Conservation (phyloP, 2,797 vertebrate species). For the Phrynocephalus guinanensis region DNA sequence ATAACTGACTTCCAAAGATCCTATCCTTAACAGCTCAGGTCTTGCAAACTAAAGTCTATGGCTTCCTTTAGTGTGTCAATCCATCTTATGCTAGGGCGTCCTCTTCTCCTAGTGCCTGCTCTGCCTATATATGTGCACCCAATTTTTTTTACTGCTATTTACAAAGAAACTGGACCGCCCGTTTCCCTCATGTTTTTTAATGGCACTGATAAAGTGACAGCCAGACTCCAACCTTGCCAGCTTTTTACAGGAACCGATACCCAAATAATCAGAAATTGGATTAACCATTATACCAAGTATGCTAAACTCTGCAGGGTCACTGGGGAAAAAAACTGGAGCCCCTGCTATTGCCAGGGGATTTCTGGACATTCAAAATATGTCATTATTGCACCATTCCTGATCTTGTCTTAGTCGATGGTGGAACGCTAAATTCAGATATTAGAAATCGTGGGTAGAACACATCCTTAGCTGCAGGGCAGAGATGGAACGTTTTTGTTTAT, state of each 20-base stretch:
- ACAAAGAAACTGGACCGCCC: too few relatives aligned
- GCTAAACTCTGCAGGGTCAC: not conserved
- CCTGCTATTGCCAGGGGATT: not conserved
- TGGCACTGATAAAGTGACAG: too few relatives aligned
- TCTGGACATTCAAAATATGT: not conserved
- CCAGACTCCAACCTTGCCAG: not conserved
- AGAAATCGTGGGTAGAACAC: not conserved
- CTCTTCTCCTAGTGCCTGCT: not conserved
- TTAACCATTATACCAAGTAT: constrained; percentile 26
- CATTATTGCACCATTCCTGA: constrained; percentile 9
- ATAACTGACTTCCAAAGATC: too few relatives aligned
- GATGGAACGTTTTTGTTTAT: too few relatives aligned
- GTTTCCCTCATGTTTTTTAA: too few relatives aligned
- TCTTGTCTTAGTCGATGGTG: not conserved
- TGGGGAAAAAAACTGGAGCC: not conserved
- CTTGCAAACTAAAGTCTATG: too few relatives aligned
- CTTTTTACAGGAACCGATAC: not conserved
- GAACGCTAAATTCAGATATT: not conserved
- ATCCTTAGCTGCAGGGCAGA: not conserved
- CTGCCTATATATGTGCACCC: not conserved
- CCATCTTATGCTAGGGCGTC: too few relatives aligned
- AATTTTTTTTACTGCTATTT: too few relatives aligned
- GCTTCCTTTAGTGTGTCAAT: too few relatives aligned
- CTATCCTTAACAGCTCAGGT: too few relatives aligned
- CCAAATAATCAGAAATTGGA: not conserved